Percentiles rank a stretch among this genome's conserved stretches.
Conservation (phyloP, 1,140 invertebrate species). For the Philotrypesis tridentata region DNA sequence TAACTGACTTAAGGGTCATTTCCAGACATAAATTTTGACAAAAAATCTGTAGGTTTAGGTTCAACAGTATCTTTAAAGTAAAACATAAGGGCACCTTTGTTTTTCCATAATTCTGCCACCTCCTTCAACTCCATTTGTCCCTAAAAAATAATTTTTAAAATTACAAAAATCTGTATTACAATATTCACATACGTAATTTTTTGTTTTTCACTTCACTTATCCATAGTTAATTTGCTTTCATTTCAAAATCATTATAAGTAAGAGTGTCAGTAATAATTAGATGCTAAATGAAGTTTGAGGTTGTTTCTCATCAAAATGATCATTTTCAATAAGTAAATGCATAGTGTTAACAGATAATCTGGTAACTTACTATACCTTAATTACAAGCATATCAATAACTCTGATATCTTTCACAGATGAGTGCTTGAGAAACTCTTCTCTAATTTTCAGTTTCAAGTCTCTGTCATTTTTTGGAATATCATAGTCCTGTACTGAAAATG, state of each 20-base stretch:
- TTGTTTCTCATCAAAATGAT: too few species aligned
- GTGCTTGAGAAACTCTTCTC: slow-evolving; percentile 87
- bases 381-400: slow-evolving; percentile 90
- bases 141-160: slow-evolving; percentile 70
- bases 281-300: too few species aligned
- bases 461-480: slow-evolving; percentile 83
- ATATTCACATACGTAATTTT: too few species aligned
- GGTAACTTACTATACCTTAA: slow-evolving; percentile 90
- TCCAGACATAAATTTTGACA: slow-evolving; percentile 90
- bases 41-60: slow-evolving; percentile 91
- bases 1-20: slow-evolving; percentile 73
- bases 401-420: slow-evolving; percentile 86
- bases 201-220: neutral
- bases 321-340: neutral
- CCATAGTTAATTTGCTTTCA: neutral
- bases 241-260: neutral
- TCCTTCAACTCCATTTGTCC: slow-evolving; percentile 97
- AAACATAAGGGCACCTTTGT: slow-evolving; percentile 88
- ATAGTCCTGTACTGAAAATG: slow-evolving; percentile 82
- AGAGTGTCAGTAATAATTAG: too few species aligned
- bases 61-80: slow-evolving; percentile 90
- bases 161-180: neutral
- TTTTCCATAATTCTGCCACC: slow-evolving; percentile 89
- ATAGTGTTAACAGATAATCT: too few species aligned
- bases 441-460: slow-evolving; percentile 82